Conservation (phyloP, 1,140 invertebrate species). For the Charaxes varanes region DNA sequence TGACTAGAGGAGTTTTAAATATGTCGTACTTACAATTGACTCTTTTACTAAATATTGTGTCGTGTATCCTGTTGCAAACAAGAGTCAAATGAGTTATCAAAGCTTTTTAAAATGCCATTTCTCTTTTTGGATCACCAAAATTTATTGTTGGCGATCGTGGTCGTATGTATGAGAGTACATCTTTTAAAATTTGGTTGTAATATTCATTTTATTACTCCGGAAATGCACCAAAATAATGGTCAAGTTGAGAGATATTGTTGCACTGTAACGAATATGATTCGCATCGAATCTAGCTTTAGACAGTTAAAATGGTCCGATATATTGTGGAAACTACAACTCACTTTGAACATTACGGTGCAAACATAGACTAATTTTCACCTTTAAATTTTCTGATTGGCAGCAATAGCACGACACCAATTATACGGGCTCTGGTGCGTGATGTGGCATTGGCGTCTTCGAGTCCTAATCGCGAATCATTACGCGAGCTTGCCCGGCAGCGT, state of each 20-base stretch:
- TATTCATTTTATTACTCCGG: background rate
- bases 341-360: too few relatives aligned
- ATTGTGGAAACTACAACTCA: too few relatives aligned
- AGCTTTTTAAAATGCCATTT: constrained; percentile 1
- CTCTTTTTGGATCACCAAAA: constrained; percentile 12
- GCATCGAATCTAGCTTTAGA: too few relatives aligned
- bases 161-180: constrained; percentile 2
- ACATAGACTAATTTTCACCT: too few relatives aligned
- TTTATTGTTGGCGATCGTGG: constrained; percentile 6
- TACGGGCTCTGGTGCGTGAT: too few relatives aligned
- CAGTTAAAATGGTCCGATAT: too few relatives aligned
- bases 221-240: too few relatives aligned
- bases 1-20: constrained; percentile 5
- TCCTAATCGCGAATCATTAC: constrained; percentile 11
- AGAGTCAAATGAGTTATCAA: background rate
- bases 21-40: constrained; percentile 9
- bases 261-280: too few relatives aligned
- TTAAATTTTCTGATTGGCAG: too few relatives aligned
- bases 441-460: too few relatives aligned
- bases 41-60: constrained; percentile 12
- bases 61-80: constrained; percentile 11
- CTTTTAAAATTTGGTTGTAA: constrained; percentile 7
- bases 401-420: too few relatives aligned
- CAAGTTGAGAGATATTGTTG: too few relatives aligned
- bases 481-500: constrained; percentile 8